Evolutionary conservation across 2,113 vertebrate species (phyloP).

Genomic region (Gnathonemus longibarbis): DNA sequence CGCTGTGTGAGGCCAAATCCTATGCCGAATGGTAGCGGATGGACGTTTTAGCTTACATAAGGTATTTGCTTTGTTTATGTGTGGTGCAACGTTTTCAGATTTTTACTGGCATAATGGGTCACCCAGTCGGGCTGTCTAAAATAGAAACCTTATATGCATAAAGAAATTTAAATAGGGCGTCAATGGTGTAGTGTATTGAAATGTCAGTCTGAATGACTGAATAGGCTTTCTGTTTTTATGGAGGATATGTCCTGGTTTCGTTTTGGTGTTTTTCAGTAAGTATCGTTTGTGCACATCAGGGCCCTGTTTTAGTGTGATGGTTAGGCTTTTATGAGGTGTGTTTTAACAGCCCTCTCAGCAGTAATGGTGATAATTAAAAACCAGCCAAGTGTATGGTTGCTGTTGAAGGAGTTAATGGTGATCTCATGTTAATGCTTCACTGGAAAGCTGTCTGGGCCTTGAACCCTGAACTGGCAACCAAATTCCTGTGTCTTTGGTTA

Average conservation of each 20-base stretch:
- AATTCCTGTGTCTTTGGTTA: slow-evolving; percentile 49
- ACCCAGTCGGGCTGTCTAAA: not conserved
- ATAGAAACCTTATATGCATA: not conserved
- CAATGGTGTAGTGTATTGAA: not conserved
- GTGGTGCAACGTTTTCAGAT: not conserved
- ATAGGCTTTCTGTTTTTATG: not conserved
- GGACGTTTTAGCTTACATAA: not conserved
- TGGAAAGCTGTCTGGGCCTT: slow-evolving; percentile 44
- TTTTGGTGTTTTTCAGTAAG: not conserved
- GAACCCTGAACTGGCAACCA: slow-evolving; percentile 47
- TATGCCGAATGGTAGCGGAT: not conserved
- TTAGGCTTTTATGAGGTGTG: not conserved
- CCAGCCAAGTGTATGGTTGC: not conserved
- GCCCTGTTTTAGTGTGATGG: slow-evolving; percentile 20
- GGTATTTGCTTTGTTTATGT: not conserved
- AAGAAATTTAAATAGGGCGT: not conserved
- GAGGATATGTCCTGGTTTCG: not conserved
- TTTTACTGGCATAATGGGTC: not conserved
- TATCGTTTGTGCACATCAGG: not conserved
- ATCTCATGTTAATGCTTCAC: slow-evolving; percentile 35
- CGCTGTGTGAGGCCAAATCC: not conserved
- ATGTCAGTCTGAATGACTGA: not conserved
- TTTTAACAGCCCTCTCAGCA: slow-evolving; percentile 10
- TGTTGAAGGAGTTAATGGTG: slow-evolving; percentile 22
- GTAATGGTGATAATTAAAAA: not conserved